These are phyloP conservation scores for Avahi laniger DNA, from an alignment of 2,797 vertebrate species.

Conservation along the genomic window DNA sequence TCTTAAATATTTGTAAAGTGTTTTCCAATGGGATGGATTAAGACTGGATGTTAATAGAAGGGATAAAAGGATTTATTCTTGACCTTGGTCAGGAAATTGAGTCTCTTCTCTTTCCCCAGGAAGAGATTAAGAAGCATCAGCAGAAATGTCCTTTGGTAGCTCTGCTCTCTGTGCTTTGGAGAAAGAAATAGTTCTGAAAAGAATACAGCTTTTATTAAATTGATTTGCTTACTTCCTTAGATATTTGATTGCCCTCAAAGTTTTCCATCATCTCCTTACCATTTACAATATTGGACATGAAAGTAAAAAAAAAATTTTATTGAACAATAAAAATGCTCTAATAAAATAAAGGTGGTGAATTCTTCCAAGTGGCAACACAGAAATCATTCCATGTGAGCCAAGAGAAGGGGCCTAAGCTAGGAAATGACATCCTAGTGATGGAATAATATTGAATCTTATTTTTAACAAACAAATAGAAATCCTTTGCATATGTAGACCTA, in stretches of 20 bases:
- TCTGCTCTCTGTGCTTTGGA: not conserved
- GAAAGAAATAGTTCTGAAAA: constrained; percentile 55
- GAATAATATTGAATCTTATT: not conserved
- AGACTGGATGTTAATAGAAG: not conserved
- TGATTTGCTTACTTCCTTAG: constrained; percentile 61
- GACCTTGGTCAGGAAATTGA: not conserved
- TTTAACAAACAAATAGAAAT: constrained; percentile 25
- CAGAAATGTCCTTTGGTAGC: not conserved
- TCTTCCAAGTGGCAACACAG: constrained; percentile 11
- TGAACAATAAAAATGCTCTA: constrained; percentile 69
- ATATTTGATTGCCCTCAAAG: constrained; percentile 51
- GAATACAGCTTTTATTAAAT: constrained; percentile 51
- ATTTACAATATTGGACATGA: constrained; percentile 72
- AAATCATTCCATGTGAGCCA: not conserved
- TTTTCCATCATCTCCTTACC: constrained; percentile 59
- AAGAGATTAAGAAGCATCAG: not conserved
- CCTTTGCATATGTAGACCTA: not conserved
- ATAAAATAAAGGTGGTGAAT: constrained; percentile 72
- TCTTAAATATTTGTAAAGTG: not conserved
- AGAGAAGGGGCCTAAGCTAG: not conserved
- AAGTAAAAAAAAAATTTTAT: constrained; percentile 63
- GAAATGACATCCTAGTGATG: not conserved
- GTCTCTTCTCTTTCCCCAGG: not conserved
- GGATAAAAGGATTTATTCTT: not conserved
- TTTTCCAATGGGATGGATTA: not conserved